Evolutionary conservation across 2,888 invertebrate genomes (phyloP).

Genomic region (Xylophagus ater): DNA sequence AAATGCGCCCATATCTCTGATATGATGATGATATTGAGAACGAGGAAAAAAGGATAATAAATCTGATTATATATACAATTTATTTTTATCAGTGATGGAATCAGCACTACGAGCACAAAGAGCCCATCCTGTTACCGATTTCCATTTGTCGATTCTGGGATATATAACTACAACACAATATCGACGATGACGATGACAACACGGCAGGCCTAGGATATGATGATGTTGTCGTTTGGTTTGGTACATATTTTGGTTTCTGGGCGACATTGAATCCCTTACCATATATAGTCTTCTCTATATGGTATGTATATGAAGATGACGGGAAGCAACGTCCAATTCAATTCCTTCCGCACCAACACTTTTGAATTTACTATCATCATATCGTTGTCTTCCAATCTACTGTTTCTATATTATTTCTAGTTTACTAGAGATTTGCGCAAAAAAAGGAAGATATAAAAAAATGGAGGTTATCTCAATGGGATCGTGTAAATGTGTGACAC

Average conservation of each 20-base stretch:
- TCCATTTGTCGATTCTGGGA: slow-evolving; percentile 11
- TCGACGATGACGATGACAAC: slow-evolving; percentile 6
- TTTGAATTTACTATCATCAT: slow-evolving; percentile 30
- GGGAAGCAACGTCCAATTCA: slow-evolving; percentile 31
- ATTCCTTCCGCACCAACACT: slow-evolving; percentile 39
- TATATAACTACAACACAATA: slow-evolving; percentile 4
- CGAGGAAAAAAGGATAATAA: slow-evolving; percentile 18
- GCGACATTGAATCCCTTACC: not conserved
- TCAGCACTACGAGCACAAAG: slow-evolving; percentile 14
- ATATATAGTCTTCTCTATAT: not conserved
- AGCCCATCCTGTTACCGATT: slow-evolving; percentile 13
- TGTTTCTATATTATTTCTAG: slow-evolving; percentile 19
- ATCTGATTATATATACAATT: slow-evolving; percentile 21
- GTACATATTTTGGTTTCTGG: slow-evolving; percentile 1
- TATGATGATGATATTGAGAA: too few relatives aligned
- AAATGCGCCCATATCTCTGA: too few relatives aligned
- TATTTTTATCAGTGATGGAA: slow-evolving; percentile 20
- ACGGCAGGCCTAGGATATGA: slow-evolving; percentile 10
- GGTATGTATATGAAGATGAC: slow-evolving; percentile 12
- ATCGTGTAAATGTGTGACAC: too few relatives aligned
- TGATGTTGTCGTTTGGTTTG: slow-evolving; percentile 14
- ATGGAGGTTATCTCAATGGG: slow-evolving; percentile 10
- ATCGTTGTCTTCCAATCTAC: slow-evolving; percentile 22
- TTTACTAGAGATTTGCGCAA: slow-evolving; percentile 14
- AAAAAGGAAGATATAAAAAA: slow-evolving; percentile 12